Evolutionary conservation across 2,113 vertebrate genomes (phyloP).

Genomic region (Takifugu flavidus): DNA sequence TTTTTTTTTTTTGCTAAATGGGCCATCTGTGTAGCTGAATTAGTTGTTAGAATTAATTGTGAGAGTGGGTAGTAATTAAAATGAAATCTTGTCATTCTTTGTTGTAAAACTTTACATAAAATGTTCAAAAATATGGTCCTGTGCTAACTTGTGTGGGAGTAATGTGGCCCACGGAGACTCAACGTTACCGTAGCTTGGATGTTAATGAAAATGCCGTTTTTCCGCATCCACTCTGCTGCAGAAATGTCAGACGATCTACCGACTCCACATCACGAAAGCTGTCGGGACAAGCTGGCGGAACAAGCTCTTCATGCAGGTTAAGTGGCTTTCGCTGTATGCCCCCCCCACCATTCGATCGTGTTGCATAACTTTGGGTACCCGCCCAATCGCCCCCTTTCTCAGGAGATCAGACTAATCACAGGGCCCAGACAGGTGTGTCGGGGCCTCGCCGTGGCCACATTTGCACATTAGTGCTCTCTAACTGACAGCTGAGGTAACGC

Average conservation of each 20-base stretch:
- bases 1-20: too few relatives aligned
- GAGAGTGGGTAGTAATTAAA: too few relatives aligned
- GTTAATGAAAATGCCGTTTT: conserved; percentile 8
- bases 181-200: conserved; percentile 11
- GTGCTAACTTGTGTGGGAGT: background rate
- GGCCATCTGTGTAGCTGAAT: too few relatives aligned
- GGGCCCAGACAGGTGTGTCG: conserved; percentile 26
- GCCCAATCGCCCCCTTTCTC: conserved; percentile 15
- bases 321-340: conserved; percentile 65
- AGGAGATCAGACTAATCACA: conserved; percentile 37
- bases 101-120: background rate
- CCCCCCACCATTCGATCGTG: conserved; percentile 50
- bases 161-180: too few relatives aligned
- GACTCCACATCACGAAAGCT: conserved; percentile 42
- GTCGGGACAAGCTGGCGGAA: conserved; percentile 28
- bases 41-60: too few relatives aligned
- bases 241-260: conserved; percentile 34
- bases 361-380: conserved; percentile 57
- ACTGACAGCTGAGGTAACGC: conserved; percentile 53
- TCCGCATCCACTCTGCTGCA: conserved; percentile 17
- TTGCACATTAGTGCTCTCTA: conserved; percentile 42
- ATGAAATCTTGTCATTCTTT: background rate
- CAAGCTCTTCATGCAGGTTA: conserved; percentile 47
- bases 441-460: conserved; percentile 30
- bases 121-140: background rate